Evolutionary conservation across 2,113 vertebrate genomes (phyloP).

Genomic region (Leiothrix lutea): DNA sequence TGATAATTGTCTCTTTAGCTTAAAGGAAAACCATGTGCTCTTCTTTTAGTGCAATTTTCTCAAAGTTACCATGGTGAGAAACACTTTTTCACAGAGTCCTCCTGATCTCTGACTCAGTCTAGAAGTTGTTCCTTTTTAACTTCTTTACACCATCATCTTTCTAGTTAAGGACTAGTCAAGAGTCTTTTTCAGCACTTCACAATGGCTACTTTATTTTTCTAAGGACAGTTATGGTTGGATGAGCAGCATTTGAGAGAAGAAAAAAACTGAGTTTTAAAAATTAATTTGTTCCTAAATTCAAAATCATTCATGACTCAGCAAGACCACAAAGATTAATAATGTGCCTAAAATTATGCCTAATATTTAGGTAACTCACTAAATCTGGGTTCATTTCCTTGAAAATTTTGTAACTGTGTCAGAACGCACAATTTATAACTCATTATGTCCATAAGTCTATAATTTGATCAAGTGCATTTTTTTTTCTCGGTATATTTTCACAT

Average conservation of each 20-base stretch:
- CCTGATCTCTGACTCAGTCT: neutral
- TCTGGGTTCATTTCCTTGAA: neutral
- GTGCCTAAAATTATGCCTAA: neutral
- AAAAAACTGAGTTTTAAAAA: neutral
- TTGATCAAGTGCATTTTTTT: neutral
- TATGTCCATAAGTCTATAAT: neutral
- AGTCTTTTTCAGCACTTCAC: neutral
- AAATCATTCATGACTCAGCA: neutral
- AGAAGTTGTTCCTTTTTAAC: neutral
- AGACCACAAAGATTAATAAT: neutral
- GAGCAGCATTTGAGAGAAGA: neutral
- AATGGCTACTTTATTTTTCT: neutral
- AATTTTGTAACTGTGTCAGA: neutral
- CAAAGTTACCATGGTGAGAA: slow-evolving; percentile 24
- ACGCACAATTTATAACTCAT: neutral
- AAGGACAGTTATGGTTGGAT: neutral
- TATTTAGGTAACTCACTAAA: neutral
- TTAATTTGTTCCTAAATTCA: neutral
- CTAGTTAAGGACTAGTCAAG: neutral
- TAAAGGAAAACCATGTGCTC: slow-evolving; percentile 23
- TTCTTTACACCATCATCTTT: neutral
- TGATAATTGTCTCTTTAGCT: slow-evolving; percentile 43
- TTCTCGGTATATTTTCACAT: neutral
- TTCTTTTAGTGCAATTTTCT: slow-evolving; percentile 15
- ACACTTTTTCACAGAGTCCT: neutral